Evolutionary conservation across 2,113 vertebrate genomes (phyloP), one percentile per base, ranked within the genome.

Genomic region (Pao palembangensis): DNA sequence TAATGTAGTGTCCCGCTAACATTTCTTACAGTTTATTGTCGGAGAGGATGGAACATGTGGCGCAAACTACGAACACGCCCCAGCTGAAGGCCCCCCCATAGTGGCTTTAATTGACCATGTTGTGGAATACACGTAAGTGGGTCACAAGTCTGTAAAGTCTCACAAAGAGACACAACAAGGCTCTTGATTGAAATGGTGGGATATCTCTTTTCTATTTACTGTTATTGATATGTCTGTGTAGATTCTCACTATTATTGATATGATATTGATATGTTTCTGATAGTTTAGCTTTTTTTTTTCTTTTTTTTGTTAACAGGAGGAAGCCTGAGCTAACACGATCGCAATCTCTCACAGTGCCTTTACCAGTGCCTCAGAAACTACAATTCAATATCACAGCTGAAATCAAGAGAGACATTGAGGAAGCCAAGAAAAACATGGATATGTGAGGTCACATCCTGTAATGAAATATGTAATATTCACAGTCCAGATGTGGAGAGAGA

Each of bases 31-130:
- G 97, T 96, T 98, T 69, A 94, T 99, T 5, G 73, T 98, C 41
- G 95, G 94, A 20, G 94, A 96, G 62, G 94, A 98, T 0, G 97
- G 97, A 19, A 92, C 93, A 44, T 99, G 94, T 49, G 96, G 97
- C 10, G 85, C 95, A 0, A 88, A 95, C 1, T 98, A 98, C 0
- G 97, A 99, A 64, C 97, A 99, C 0, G 95, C 96, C 0, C 93
- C 95, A 0, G 92, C 96, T 0, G 97, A 99, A 73, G 97, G 97
- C 0, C 96, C 97, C 0, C 96, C 96, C 38, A 94, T 99, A 0
- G 82, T 96, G 1, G 81, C 94, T 34, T 86, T 99, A 38, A 54
- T 99, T 51, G 97, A 99, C 81, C 93, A 98, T 6, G 87, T 98
- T 0, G 92, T 98, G 0, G 91, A 95, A 71, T 96, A 92, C 90